Percentiles rank a stretch among this genome's conserved stretches.
phyloP scores from a whole-genome alignment of 64 coral and sea anemone genomes.

The Dendrophyllia cribrosa region DNA sequence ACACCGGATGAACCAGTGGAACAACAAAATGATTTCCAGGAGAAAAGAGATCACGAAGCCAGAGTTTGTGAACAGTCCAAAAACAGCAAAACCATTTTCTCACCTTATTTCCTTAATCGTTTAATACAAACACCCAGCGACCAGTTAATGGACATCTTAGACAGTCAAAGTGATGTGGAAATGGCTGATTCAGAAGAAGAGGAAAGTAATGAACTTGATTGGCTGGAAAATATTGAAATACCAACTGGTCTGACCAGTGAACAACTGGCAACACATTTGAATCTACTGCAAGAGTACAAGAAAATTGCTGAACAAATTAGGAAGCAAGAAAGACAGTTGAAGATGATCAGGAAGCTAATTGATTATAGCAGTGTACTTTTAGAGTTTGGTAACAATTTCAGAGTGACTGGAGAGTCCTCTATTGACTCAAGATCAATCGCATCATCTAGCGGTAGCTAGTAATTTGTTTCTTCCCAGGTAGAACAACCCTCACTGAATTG shows the following conservation, averaged over 20 bases:
- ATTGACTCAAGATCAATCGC: not conserved
- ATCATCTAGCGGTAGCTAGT: not conserved
- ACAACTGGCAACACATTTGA: slow-evolving; percentile 11
- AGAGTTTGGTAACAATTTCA: slow-evolving; percentile 20
- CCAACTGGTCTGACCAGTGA: not conserved
- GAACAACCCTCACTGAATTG: too few relatives aligned
- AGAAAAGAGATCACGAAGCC: not conserved
- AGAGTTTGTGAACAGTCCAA: not conserved
- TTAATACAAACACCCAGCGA: slow-evolving; percentile 6
- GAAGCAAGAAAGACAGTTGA: slow-evolving; percentile 29
- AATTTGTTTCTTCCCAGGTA: not conserved
- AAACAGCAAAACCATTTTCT: not conserved
- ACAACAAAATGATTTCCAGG: not conserved
- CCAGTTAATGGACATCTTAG: not conserved
- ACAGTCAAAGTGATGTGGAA: slow-evolving; percentile 1
- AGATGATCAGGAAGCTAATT: slow-evolving; percentile 37
- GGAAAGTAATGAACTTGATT: not conserved
- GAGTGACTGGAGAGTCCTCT: slow-evolving; percentile 25
- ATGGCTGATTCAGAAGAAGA: not conserved
- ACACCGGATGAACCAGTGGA: not conserved
- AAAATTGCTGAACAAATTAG: slow-evolving; percentile 46
- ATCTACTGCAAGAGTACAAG: slow-evolving; percentile 16
- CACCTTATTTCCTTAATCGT: not conserved
- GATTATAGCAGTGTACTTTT: slow-evolving; percentile 31
- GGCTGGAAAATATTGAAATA: slow-evolving; percentile 34